Evolutionary conservation across 2,797 vertebrate species (phyloP).

Genomic region (Cottoperca gobio): DNA sequence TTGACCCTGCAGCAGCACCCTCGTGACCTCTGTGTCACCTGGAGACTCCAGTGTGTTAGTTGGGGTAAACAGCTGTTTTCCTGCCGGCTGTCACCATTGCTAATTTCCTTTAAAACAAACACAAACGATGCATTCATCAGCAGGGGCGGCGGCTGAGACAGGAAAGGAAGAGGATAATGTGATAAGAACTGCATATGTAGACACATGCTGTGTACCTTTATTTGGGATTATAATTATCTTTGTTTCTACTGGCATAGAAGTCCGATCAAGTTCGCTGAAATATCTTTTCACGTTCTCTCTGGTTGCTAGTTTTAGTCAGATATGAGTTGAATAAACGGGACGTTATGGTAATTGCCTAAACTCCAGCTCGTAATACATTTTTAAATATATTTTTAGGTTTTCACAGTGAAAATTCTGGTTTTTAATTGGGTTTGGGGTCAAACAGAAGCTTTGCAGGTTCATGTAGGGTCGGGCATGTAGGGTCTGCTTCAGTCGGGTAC

Average conservation of each 20-base stretch:
- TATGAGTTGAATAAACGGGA: not conserved
- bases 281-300: not conserved
- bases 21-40: constrained; percentile 44
- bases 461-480: too few species aligned
- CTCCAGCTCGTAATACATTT: too few species aligned
- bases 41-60: constrained; percentile 50
- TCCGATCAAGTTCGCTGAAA: not conserved
- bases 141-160: not conserved
- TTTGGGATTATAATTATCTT: not conserved
- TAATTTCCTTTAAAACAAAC: not conserved
- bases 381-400: too few species aligned
- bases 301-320: not conserved
- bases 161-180: not conserved
- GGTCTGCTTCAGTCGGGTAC: too few species aligned
- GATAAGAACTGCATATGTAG: not conserved
- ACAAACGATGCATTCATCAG: constrained; percentile 2
- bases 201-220: not conserved
- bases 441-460: too few species aligned
- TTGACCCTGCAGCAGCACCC: constrained; percentile 35
- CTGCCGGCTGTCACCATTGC: not conserved
- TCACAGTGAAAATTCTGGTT: too few species aligned
- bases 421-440: too few species aligned
- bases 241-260: not conserved
- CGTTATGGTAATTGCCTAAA: not conserved
- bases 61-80: constrained; percentile 30